Evolutionary conservation across 2,113 vertebrate genomes (phyloP).

Genomic region (Crotalus helleri): DNA sequence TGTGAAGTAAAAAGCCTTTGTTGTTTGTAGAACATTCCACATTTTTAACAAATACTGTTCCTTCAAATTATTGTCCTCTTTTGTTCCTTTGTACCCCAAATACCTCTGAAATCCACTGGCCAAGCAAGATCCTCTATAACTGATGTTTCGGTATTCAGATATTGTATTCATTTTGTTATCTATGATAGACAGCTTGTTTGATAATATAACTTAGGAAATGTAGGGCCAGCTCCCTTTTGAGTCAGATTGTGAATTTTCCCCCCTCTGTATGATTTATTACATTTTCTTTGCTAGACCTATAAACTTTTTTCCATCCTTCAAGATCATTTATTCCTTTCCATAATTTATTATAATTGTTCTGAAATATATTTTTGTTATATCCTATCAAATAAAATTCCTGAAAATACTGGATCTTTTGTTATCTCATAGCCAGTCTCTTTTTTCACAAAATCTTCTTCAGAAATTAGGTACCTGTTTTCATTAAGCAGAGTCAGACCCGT

Average conservation of each 20-base stretch:
- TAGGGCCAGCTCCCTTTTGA: not conserved
- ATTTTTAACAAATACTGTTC: not conserved
- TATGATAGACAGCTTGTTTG: not conserved
- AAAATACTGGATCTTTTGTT: not conserved
- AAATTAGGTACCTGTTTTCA: not conserved
- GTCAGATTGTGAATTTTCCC: not conserved
- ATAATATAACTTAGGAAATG: not conserved
- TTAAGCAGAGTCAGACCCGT: not conserved
- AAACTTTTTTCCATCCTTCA: not conserved
- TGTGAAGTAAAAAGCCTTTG: not conserved
- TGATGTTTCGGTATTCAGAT: not conserved
- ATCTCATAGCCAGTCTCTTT: not conserved
- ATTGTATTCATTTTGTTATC: not conserved
- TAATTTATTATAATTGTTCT: not conserved
- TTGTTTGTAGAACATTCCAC: not conserved
- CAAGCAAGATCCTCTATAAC: not conserved
- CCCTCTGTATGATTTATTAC: not conserved
- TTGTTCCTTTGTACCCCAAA: not conserved
- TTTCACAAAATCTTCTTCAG: not conserved
- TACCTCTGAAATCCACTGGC: not conserved
- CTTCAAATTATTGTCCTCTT: not conserved
- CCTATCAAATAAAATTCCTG: not conserved
- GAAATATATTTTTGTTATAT: not conserved
- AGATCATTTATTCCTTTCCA: not conserved
- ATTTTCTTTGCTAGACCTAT: not conserved